Evolutionary conservation across 2,888 invertebrate genomes (phyloP), one percentile per base, ranked within the genome.

Genomic region (Mechanitis mazaeus): DNA sequence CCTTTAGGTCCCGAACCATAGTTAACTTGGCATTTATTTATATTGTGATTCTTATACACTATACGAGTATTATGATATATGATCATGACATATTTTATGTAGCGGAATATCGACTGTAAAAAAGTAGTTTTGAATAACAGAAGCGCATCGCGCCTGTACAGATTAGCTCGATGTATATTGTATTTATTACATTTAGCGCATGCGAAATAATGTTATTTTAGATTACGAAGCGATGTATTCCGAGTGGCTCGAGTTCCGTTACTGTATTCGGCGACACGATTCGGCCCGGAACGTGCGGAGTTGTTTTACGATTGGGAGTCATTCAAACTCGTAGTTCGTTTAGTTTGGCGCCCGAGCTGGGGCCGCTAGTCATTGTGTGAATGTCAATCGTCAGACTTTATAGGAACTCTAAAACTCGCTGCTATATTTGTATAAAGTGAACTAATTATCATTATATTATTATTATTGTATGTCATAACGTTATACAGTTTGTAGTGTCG

Each of bases 361-460:
- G 81, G 80, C 84, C 84, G 83, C 91, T 91, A 91, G 91, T 91
- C 90, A 91, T 91, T 90, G 90, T 84, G 83, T 87, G 85, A 88
- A 85, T 88, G 87, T 89, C 86, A 86, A 87, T 86, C 84, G 84
- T 84, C 87, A 83, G 83, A 82, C 92, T 88, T 90, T 91, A 93
- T 92, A 93, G 93, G 93, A 93, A 93, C 93, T 93, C 93, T 93
- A 93, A 93, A 93, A 93, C 93, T 93, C 93, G 93, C 93, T 93
- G 93, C 93, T 93, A 91, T 92, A 92, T 92, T 92, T 91, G 92
- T 93, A 93, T 92, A 92, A 92, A 91, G 90, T 91, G 90, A 91
- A 87, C 80, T 90, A 87, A 87, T 83, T 81, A 83, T 87, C 85
- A 84, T 87, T 87, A 83, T 86, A 81, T 85, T 84, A 84, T 88